Evolutionary conservation across 2,113 vertebrate genomes (phyloP).

Genomic region (Scortum barcoo): DNA sequence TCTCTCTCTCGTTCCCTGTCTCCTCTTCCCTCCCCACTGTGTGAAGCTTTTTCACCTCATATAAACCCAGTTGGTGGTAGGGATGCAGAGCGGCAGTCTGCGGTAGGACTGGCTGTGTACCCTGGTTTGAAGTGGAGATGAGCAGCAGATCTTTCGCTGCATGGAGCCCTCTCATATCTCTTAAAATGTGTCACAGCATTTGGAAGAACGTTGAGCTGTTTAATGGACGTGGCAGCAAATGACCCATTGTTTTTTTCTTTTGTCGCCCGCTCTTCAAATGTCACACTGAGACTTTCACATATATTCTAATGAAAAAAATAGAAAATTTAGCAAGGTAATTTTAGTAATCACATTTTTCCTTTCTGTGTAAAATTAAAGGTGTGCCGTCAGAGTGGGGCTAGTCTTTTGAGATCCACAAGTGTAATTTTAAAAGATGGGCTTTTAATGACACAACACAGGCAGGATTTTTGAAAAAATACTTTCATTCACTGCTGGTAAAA

Average conservation of each 20-base stretch:
- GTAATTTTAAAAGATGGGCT: slow-evolving; percentile 38
- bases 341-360: neutral
- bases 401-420: slow-evolving; percentile 24
- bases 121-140: slow-evolving; percentile 70
- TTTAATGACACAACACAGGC: slow-evolving; percentile 36
- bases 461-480: slow-evolving; percentile 43
- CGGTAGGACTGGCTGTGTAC: slow-evolving; percentile 32
- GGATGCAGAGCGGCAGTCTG: slow-evolving; percentile 42
- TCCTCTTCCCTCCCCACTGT: slow-evolving; percentile 35
- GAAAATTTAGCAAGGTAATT: slow-evolving; percentile 8
- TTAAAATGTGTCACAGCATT: slow-evolving; percentile 34
- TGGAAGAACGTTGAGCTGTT: slow-evolving; percentile 12
- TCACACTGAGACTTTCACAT: slow-evolving; percentile 6
- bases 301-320: neutral
- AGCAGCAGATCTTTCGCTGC: slow-evolving; percentile 51
- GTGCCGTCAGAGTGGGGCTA: slow-evolving; percentile 3
- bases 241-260: slow-evolving; percentile 1
- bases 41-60: slow-evolving; percentile 57
- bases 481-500: slow-evolving; percentile 46
- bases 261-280: neutral
- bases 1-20: slow-evolving; percentile 33
- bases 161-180: slow-evolving; percentile 30
- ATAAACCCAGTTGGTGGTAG: slow-evolving; percentile 56
- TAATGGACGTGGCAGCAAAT: neutral
- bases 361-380: slow-evolving; percentile 23